Base-by-base conservation (phyloP, 2,888 invertebrate species). In the Antheraea yamamai region DNA sequence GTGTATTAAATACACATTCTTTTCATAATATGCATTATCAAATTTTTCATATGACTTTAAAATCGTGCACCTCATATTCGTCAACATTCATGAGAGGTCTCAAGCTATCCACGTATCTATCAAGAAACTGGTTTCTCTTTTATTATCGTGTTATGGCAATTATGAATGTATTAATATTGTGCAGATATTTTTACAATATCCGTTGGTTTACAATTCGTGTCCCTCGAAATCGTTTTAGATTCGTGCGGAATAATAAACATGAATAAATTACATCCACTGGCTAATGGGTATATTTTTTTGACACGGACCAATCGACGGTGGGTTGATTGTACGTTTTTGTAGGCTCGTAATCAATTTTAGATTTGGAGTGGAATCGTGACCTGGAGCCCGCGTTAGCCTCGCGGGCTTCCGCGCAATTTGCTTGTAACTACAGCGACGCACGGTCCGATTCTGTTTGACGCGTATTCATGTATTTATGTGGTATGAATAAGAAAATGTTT, bases 331-430 rank as follows among this genome's bases (percentile, higher is more conserved):
- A 84, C 83, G 88, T 90, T 91, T 90, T 92, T 91, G 83, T 83
- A 79, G 70, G 70, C 39, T 35, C 83, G 87, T 91, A 92, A 92
- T 92, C 91, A 91, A 91, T 92, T 91, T 92, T 90, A 89, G 87
- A 92, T 93, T 92, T 91, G 90, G 89, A 90, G 87, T 90, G 88
- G 84, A 90, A 86, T 93, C 92, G 92, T 92, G 93, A 93, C 90
- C 86, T 81, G 70, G 84, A 83, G 82, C 88, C 64, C 26, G 88
- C 89, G 88, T 88, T 89, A 89, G 86, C 81, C 84, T 85, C 79
- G 84, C 82, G 81, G 87, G 90, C 91, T 91, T 90, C 90, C 90
- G 89, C 84, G 87, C 88, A 84, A 85, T 86, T 88, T 81, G 83
- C 74, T 77, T 80, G 61, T 20, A 74, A 73, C 77, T 70, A 74